A percentile compares a stretch with the other conserved stretches of the same genome.
phyloP scores from a whole-genome alignment of 2,113 vertebrate genomes.

The Pelusios castaneus region DNA sequence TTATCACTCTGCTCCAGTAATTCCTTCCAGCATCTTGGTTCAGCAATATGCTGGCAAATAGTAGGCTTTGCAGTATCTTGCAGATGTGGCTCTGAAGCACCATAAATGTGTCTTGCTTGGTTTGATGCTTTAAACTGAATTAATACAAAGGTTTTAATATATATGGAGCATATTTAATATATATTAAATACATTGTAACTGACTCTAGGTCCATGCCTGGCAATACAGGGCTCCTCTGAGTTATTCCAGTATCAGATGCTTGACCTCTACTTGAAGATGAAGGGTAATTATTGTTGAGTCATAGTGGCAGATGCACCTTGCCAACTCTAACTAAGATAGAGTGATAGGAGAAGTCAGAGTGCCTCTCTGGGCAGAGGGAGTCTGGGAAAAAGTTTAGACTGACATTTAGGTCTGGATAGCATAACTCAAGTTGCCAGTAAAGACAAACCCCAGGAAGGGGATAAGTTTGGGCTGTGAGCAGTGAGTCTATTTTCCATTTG shows the following conservation, averaged over 20 bases:
- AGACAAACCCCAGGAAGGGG: not conserved
- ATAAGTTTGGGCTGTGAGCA: not conserved
- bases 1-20: not conserved
- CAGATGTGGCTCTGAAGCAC: not conserved
- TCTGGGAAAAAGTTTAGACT: not conserved
- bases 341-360: not conserved
- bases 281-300: not conserved
- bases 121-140: not conserved
- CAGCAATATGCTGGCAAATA: not conserved
- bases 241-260: not conserved
- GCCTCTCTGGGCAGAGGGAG: not conserved
- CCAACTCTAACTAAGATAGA: not conserved
- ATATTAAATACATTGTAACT: fast-evolving
- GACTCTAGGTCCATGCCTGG: not conserved
- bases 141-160: fast-evolving
- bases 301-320: conserved; percentile 2
- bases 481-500: not conserved
- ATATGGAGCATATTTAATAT: too few relatives aligned
- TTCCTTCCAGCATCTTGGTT: not conserved
- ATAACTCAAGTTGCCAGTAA: not conserved
- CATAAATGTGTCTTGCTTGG: fast-evolving
- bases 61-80: not conserved
- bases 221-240: not conserved
- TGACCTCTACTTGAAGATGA: conserved; percentile 47
- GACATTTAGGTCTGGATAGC: not conserved